A percentile compares a stretch with the other conserved stretches of the same genome.
Evolutionary conservation across 1,140 invertebrate species (phyloP).

Genomic region (Teleopsis dalmanni): DNA sequence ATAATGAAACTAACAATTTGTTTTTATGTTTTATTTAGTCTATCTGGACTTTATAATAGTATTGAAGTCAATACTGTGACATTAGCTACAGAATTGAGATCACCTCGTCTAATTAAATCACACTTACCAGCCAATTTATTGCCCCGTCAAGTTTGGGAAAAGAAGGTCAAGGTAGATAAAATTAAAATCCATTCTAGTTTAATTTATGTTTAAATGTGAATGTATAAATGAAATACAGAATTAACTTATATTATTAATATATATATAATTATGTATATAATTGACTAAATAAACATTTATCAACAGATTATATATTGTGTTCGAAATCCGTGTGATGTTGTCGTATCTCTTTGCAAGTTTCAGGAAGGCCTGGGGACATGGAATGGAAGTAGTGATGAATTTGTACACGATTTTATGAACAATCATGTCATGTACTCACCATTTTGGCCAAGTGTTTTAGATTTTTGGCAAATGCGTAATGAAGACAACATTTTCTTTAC

Average conservation of each 20-base stretch:
- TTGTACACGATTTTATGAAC: conserved; percentile 52
- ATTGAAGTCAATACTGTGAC: neutral
- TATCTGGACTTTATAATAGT: neutral
- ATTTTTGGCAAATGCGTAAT: conserved; percentile 48
- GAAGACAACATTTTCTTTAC: conserved; percentile 51
- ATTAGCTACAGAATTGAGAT: neutral
- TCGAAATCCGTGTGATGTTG: conserved; percentile 68
- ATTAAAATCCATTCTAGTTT: neutral
- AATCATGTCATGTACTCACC: conserved; percentile 49
- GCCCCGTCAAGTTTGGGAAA: conserved; percentile 46
- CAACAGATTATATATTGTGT: conserved; percentile 62
- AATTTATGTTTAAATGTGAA: neutral
- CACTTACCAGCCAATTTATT: conserved; percentile 56
- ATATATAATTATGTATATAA: too few relatives aligned
- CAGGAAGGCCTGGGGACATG: conserved; percentile 50
- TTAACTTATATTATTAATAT: neutral
- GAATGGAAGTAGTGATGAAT: conserved; percentile 52
- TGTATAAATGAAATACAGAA: neutral
- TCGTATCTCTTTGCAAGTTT: conserved; percentile 66
- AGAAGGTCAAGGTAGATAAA: conserved; percentile 47
- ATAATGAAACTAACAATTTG: neutral
- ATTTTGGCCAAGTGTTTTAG: conserved; percentile 50
- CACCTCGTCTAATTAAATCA: conserved; percentile 55
- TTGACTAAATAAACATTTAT: neutral
- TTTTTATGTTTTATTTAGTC: neutral